phyloP scores from a whole-genome alignment of 37 sponge, comb jelly and placozoan genomes.

The Corticium candelabrum region DNA sequence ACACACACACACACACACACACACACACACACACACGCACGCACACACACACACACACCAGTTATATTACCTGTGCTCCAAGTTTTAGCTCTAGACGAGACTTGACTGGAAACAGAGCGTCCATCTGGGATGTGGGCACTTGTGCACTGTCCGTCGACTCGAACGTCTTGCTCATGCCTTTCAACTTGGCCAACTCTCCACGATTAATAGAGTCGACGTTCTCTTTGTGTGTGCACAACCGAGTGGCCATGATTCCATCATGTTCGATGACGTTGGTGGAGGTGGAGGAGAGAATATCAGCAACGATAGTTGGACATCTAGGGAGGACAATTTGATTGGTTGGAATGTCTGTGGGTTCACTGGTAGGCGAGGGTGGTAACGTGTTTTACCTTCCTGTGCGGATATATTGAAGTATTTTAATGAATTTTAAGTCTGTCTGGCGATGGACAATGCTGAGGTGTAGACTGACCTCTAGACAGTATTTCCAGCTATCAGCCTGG shows the following conservation, averaged over 20 bases:
- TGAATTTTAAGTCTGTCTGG: conserved; percentile 65
- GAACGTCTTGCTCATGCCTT: conserved; percentile 25
- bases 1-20: too few relatives aligned
- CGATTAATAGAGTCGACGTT: conserved; percentile 54
- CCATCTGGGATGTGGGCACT: background rate
- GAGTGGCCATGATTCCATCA: conserved; percentile 58
- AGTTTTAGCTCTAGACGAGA: conserved; percentile 44
- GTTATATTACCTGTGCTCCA: conserved; percentile 76
- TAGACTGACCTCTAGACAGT: conserved; percentile 41
- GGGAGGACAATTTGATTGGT: background rate
- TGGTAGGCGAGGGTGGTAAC: too few relatives aligned
- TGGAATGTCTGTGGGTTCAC: too few relatives aligned
- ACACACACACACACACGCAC: too few relatives aligned
- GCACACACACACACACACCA: background rate
- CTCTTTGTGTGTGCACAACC: conserved; percentile 68
- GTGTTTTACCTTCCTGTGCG: conserved; percentile 50
- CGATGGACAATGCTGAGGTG: conserved; percentile 57
- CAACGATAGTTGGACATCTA: conserved; percentile 53
- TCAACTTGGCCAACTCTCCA: conserved; percentile 32
- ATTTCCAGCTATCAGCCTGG: conserved; percentile 61
- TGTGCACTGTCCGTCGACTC: conserved; percentile 45
- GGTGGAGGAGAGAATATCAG: conserved; percentile 25
- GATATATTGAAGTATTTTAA: conserved; percentile 65
- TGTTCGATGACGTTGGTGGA: conserved; percentile 35
- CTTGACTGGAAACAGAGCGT: conserved; percentile 37